A percentile compares a stretch with the other conserved stretches of the same genome.
phyloP scores from a whole-genome alignment of 2,797 vertebrate species.

The Acanthopagrus latus region DNA sequence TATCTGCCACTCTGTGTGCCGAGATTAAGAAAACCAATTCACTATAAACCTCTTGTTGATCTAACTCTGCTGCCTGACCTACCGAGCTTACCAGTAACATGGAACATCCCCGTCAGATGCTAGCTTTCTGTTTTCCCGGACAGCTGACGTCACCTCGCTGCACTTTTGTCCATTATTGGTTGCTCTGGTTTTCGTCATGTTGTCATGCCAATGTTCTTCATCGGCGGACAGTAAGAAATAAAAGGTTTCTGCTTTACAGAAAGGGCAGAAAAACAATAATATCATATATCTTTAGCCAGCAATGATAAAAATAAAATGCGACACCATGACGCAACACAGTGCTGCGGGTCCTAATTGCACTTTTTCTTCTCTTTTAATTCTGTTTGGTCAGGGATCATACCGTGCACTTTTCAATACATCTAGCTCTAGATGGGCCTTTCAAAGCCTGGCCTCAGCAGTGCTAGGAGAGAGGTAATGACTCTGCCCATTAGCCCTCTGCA shows the following conservation, averaged over 20 bases:
- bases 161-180: not conserved
- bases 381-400: not conserved
- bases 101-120: not conserved
- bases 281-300: no score
- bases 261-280: no score
- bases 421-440: no score
- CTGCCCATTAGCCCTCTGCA: no score
- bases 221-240: not conserved
- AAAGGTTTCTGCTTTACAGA: no score
- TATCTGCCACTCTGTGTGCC: constrained; percentile 25
- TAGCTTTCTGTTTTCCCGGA: not conserved
- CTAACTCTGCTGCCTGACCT: constrained; percentile 37
- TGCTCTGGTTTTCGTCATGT: no score
- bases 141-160: not conserved
- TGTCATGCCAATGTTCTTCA: no score
- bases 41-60: constrained; percentile 46
- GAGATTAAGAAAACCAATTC: constrained; percentile 67
- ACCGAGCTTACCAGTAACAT: constrained; percentile 22
- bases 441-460: no score
- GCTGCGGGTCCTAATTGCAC: not conserved
- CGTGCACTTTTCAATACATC: no score
- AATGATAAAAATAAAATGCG: no score
- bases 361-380: not conserved
- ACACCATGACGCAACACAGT: not conserved
- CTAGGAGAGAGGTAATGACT: no score